Evolutionary conservation across 2,113 vertebrate genomes (phyloP).

Genomic region (Cariama cristata): DNA sequence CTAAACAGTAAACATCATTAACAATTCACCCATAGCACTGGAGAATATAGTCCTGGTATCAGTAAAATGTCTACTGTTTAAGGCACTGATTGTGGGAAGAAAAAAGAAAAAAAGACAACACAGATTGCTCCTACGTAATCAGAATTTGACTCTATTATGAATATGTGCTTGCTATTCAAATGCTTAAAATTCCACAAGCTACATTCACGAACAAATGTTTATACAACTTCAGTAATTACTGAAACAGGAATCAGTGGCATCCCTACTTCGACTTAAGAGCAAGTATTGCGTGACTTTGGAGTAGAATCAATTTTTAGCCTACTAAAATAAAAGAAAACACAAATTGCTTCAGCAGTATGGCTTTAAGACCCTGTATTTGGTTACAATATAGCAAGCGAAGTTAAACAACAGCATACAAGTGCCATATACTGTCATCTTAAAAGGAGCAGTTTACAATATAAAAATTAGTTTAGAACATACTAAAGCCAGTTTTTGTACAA

Average conservation of each 20-base stretch:
- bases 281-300: conserved; percentile 30
- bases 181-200: background rate
- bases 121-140: background rate
- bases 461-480: conserved; percentile 60
- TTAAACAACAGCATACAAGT: conserved; percentile 9
- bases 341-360: conserved; percentile 10
- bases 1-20: conserved; percentile 58
- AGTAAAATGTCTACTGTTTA: conserved; percentile 60
- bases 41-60: background rate
- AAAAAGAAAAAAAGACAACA: background rate
- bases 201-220: background rate
- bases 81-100: conserved; percentile 63
- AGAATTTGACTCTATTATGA: background rate
- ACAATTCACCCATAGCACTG: background rate
- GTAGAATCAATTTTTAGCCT: background rate
- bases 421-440: background rate
- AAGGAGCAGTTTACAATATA: conserved; percentile 18
- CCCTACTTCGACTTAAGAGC: background rate
- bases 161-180: conserved; percentile 4
- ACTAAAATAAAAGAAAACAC: background rate
- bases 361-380: conserved; percentile 52
- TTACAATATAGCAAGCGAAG: conserved; percentile 33
- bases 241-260: background rate
- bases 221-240: background rate
- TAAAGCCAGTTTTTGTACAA: conserved; percentile 56